These are phyloP conservation scores for Cygnus buccinator DNA, from an alignment of 2,113 vertebrate genomes.

Conservation along the genomic window DNA sequence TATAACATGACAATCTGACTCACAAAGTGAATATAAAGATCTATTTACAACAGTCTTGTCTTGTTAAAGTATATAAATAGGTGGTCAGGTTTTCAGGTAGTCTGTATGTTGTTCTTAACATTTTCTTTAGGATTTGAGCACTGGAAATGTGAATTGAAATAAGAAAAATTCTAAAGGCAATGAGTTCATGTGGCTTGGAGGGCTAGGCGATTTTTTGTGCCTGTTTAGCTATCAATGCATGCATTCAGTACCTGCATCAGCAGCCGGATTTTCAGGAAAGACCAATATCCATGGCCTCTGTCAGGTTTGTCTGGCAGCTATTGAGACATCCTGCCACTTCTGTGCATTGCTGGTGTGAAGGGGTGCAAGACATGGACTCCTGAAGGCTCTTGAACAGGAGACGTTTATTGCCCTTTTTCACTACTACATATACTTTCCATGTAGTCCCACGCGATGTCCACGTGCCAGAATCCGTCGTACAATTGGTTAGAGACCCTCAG, in stretches of 20 bases:
- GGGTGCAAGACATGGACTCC: too few relatives aligned
- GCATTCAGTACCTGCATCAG: background rate
- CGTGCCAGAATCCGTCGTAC: too few relatives aligned
- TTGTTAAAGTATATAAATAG: background rate
- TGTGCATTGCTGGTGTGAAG: background rate
- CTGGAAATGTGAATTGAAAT: background rate
- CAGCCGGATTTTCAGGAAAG: background rate
- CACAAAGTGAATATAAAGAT: slow-evolving; percentile 14
- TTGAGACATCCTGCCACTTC: background rate
- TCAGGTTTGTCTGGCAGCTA: background rate
- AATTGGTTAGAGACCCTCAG: too few relatives aligned
- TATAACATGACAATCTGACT: background rate
- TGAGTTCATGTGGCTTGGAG: background rate
- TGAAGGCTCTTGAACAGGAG: too few relatives aligned
- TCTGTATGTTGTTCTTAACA: background rate
- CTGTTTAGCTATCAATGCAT: background rate
- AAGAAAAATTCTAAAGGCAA: background rate
- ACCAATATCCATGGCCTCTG: background rate
- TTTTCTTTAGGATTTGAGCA: background rate
- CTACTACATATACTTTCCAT: too few relatives aligned
- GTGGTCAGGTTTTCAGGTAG: background rate
- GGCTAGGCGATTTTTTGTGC: background rate
- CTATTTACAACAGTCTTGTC: background rate
- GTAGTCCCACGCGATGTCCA: too few relatives aligned
- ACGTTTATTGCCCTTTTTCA: too few relatives aligned